Evolutionary conservation across 2,113 vertebrate genomes (phyloP).

Genomic region (Cyprichromis sp.): DNA sequence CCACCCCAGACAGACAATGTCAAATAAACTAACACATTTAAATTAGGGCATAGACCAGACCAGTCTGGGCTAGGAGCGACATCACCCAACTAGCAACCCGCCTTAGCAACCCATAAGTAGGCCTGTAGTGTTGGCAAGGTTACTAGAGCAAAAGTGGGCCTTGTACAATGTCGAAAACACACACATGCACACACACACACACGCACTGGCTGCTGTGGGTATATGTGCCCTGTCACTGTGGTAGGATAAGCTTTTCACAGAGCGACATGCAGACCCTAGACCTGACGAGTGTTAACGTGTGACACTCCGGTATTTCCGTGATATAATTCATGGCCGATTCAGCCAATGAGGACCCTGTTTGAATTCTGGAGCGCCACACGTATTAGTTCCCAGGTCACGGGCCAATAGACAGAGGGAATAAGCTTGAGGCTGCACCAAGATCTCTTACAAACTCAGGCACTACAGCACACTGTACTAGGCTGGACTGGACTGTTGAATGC

Average conservation of each 20-base stretch:
- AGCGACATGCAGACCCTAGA: constrained; percentile 38
- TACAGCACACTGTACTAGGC: constrained; percentile 29
- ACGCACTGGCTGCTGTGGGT: constrained; percentile 62
- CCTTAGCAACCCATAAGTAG: constrained; percentile 55
- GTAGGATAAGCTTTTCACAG: constrained; percentile 7
- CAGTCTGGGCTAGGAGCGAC: constrained; percentile 73
- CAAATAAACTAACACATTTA: constrained; percentile 70
- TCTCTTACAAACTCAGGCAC: constrained; percentile 20
- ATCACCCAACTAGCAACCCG: constrained; percentile 63
- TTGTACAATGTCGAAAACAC: constrained; percentile 43
- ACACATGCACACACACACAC: neutral
- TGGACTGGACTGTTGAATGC: constrained; percentile 48
- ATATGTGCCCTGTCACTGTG: constrained; percentile 29
- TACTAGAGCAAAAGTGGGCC: constrained; percentile 57
- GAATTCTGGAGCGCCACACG: constrained; percentile 49
- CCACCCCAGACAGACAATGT: constrained; percentile 72
- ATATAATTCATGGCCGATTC: constrained; percentile 64
- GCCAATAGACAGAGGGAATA: neutral
- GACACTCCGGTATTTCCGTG: constrained; percentile 58
- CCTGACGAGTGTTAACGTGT: constrained; percentile 44
- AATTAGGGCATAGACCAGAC: constrained; percentile 69
- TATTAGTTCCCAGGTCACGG: constrained; percentile 46
- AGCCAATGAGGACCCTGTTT: constrained; percentile 74
- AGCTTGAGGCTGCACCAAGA: constrained; percentile 25
- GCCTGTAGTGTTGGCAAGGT: constrained; percentile 54